These are phyloP conservation scores for Polyommatus icarus DNA, from an alignment of 2,888 invertebrate species.

Conservation along the genomic window DNA sequence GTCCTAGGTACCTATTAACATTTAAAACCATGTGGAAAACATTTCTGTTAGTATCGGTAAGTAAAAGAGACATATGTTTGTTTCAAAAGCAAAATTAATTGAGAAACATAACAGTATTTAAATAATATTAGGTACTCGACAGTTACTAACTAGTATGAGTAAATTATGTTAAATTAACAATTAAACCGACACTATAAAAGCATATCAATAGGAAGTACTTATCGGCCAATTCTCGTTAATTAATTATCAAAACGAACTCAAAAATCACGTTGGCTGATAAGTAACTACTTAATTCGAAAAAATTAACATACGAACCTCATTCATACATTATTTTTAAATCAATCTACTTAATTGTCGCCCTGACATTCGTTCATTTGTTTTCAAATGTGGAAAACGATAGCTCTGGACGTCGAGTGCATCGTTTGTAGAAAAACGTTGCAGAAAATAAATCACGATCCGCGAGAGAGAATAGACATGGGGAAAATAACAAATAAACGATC, in stretches of 20 bases:
- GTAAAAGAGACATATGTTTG: not conserved
- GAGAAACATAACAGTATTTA: too few relatives aligned
- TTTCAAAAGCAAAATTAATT: not conserved
- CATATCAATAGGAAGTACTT: not conserved
- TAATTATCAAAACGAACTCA: not conserved
- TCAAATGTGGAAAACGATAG: slow-evolving; percentile 74
- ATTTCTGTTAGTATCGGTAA: too few relatives aligned
- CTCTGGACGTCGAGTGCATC: slow-evolving; percentile 76
- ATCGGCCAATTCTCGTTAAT: not conserved
- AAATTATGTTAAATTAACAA: not conserved
- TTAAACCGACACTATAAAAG: not conserved
- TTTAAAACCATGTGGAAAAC: too few relatives aligned
- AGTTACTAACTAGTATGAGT: not conserved
- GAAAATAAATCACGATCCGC: slow-evolving; percentile 67
- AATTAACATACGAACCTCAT: slow-evolving; percentile 45
- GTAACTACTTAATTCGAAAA: not conserved
- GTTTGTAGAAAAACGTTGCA: slow-evolving; percentile 78
- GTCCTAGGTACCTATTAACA: not conserved
- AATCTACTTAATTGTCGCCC: slow-evolving; percentile 43
- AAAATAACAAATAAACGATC: slow-evolving; percentile 64
- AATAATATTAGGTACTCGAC: too few relatives aligned
- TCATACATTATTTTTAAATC: slow-evolving; percentile 47
- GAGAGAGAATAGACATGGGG: slow-evolving; percentile 60
- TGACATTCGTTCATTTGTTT: slow-evolving; percentile 65
- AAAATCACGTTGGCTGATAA: not conserved